phyloP scores from a whole-genome alignment of 2,888 invertebrate species.

The Diploptera punctata region DNA sequence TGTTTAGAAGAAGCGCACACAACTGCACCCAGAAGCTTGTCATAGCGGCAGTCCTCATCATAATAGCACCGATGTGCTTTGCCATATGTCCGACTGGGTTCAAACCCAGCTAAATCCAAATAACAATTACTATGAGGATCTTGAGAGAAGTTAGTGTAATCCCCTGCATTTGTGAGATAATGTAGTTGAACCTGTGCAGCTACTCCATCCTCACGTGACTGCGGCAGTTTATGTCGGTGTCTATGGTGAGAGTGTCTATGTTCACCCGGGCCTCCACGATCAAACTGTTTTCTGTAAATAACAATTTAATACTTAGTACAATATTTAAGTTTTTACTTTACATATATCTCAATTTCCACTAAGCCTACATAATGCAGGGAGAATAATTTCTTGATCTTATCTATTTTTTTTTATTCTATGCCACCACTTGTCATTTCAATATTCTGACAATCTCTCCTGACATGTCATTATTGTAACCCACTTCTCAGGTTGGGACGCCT shows the following conservation, averaged over 20 bases:
- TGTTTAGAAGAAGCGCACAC: conserved; percentile 49
- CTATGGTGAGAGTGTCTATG: conserved; percentile 44
- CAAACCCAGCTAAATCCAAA: conserved; percentile 65
- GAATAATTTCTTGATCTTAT: no score
- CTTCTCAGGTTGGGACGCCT: no score
- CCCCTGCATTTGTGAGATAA: conserved; percentile 30
- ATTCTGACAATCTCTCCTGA: no score
- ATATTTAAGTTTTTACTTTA: no score
- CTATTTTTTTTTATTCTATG: no score
- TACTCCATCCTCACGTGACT: conserved; percentile 26
- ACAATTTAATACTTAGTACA: no score
- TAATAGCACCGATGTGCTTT: conserved; percentile 38
- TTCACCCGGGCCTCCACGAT: conserved; percentile 39
- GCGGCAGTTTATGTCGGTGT: conserved; percentile 48
- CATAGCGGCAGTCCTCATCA: conserved; percentile 48
- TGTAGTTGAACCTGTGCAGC: conserved; percentile 32
- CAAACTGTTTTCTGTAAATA: conserved; percentile 41
- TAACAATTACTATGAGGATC: conserved; percentile 58
- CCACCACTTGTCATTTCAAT: no score
- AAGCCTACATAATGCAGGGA: no score
- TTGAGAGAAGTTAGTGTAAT: conserved; percentile 21
- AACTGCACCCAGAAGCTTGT: conserved; percentile 50
- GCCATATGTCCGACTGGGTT: conserved; percentile 42
- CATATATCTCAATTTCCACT: no score
- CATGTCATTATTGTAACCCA: no score